Base-by-base conservation (phyloP, 2,797 vertebrate species). In the Chromobotia macracanthus region DNA sequence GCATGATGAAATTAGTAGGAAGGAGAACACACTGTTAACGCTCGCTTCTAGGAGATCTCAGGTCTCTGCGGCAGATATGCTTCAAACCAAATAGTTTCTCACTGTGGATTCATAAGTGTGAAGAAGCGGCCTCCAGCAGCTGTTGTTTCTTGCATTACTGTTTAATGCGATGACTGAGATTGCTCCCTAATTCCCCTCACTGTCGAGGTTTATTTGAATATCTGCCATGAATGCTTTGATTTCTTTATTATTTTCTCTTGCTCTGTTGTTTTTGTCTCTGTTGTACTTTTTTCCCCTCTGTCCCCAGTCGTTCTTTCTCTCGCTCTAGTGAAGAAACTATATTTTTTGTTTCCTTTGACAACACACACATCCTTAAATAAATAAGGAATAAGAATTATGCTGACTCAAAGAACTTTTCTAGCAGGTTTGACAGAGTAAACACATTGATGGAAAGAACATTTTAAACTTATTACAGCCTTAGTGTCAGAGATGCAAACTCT, bases 191-290 rank as follows among this genome's bases (percentile, higher is more conserved):
- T 76, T 67, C 35, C 21, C 53, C 56, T 12, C 48, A 51, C 56
- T 60, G 73, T 78, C 82, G 15, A 2, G 16, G n/a, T 72, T 70
- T 72, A 66, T 86, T 73, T 66, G 28, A 83, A 82, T 80, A 79
- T 79, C 70, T 72, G 74, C 51, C 61, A 64, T 46, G 60, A 82
- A 55, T 78, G 75, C 23, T 72, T 77, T 72, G 79, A 86, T 84
- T 88, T 82, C 56, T 83, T 65, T 56, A 58, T 72, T 61, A 53
- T 77, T 51, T 12, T 61, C 63, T 73, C 72, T 63, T 86, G 71
- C 1, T 65, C 64, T 58, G n/a, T n/a, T n/a, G n/a, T n/a, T n/a
- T n/a, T n/a, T n/a, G n/a, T n/a, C n/a, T n/a, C n/a, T n/a, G n/a
- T n/a, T n/a, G n/a, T n/a, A n/a, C n/a, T n/a, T n/a, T 66, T 77